Base-by-base conservation (phyloP, 2,113 vertebrate species). In the Leucopsar rothschildi region DNA sequence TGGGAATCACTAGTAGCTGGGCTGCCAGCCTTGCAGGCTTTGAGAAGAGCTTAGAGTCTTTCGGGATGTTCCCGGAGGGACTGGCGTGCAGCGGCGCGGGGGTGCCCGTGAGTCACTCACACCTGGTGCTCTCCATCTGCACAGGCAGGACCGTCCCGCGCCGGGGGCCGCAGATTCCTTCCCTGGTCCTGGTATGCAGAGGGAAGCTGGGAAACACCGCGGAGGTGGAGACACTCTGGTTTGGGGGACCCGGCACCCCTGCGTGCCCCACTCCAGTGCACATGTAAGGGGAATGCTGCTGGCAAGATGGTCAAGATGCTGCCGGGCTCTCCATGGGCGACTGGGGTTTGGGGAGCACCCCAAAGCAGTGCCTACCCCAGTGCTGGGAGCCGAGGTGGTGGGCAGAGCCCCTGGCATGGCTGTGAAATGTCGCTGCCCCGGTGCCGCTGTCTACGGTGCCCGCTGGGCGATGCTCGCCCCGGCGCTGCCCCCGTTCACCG, bases 141-240 rank as follows among this genome's bases (percentile, higher is more conserved):
- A 0, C 35, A 76, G 79, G 84, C 63, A 81, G 79, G 61, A 31
- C 77, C n/a, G 2, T 44, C 88, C 81, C 3, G 60, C 12, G 90
- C 95, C 90, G 28, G 53, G 65, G 95, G 93, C 83, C 17, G 14
- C 31, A 4, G 87, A 96, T 97, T 97, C 93, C 61, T 94, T 83
- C 65, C 91, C 57, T 3, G 5, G n/a, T 28, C 73, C 72, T 84
- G 93, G 81, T 93, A 94, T 90, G 84, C 4, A 6, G 15, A 6
- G 27, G 70, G 39, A 20, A 92, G 68, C 64, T 50, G 65, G 69
- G 92, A 78, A 92, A 66, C 64, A 53, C 65, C 5, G 0, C 0
- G 1, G 7, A 59, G 28, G 6, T 5, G 16, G 37, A 86, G 42
- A 33, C 55, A 5, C 13, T 47, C 40, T 29, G 23, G 10, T 65